Conservation (phyloP, 2,888 invertebrate genomes). For the Caenorhabditis sp. region DNA sequence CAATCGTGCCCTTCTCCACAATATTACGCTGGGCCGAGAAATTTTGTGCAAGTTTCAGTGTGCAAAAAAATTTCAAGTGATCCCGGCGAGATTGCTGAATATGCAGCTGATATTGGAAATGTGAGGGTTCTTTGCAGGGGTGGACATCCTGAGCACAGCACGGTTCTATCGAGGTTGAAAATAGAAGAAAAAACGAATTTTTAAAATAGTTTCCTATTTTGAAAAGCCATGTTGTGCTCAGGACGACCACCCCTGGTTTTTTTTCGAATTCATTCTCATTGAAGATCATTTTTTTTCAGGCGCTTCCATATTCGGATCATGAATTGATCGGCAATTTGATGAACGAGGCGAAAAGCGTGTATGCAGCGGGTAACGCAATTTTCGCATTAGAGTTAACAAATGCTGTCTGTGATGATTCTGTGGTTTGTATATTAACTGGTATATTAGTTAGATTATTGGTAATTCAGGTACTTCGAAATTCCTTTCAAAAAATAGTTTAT, state of each 20-base stretch:
- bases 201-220: no score
- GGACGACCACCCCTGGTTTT: no score
- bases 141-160: no score
- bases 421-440: conserved; percentile 46
- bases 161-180: not conserved
- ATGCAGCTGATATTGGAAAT: conserved; percentile 45
- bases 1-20: conserved; percentile 35
- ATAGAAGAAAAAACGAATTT: no score
- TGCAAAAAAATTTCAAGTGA: conserved; percentile 46
- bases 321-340: conserved; percentile 45
- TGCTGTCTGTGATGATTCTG: conserved; percentile 40
- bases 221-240: no score
- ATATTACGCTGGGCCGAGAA: conserved; percentile 36
- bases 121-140: no score
- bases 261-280: no score
- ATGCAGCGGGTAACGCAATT: conserved; percentile 42
- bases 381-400: conserved; percentile 36
- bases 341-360: conserved; percentile 40
- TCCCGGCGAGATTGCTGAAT: conserved; percentile 34
- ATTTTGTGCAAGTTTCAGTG: conserved; percentile 46
- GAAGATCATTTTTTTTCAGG: conserved; percentile 36
- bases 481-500: not conserved
- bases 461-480: conserved; percentile 39
- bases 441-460: conserved; percentile 39
- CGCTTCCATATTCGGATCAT: conserved; percentile 46